These are phyloP conservation scores for Myodes glareolus DNA, from an alignment of 2,113 vertebrate genomes.

Conservation along the genomic window DNA sequence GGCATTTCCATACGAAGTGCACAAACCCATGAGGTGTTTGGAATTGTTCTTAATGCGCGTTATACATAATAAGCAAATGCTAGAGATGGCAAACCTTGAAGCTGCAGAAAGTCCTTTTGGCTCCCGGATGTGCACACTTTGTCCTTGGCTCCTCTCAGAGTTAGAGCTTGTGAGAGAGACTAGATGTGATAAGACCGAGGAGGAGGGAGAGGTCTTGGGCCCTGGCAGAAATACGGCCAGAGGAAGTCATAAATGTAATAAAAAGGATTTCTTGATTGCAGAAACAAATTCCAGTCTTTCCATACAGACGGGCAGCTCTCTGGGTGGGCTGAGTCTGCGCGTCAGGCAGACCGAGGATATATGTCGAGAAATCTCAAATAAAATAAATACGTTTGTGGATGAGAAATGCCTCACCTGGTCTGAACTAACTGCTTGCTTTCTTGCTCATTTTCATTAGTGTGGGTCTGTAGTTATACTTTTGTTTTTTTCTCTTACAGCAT, in stretches of 20 bases:
- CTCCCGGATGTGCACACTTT: constrained; percentile 51
- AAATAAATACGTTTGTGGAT: constrained; percentile 54
- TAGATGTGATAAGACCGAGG: constrained; percentile 62
- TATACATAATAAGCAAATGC: constrained; percentile 48
- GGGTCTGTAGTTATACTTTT: neutral
- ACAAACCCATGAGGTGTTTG: neutral
- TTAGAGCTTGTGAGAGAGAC: constrained; percentile 45
- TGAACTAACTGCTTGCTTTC: neutral
- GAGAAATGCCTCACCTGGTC: constrained; percentile 44
- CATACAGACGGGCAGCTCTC: neutral
- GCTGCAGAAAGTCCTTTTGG: constrained; percentile 24
- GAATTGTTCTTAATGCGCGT: neutral
- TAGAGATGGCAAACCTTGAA: constrained; percentile 45
- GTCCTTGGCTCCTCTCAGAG: constrained; percentile 58
- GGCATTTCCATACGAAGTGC: constrained; percentile 1
- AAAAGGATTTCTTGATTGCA: constrained; percentile 49
- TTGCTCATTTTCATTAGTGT: constrained; percentile 46
- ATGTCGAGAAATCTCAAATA: constrained; percentile 43
- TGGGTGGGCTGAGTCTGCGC: constrained; percentile 53
- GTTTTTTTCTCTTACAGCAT: constrained; percentile 16
- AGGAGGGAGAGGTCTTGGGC: constrained; percentile 51
- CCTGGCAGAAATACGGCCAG: constrained; percentile 54
- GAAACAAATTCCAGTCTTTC: constrained; percentile 59
- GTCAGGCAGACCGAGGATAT: constrained; percentile 26
- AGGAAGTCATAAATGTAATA: constrained; percentile 57